Evolutionary conservation across 2,113 vertebrate genomes (phyloP), one percentile per base, ranked within the genome.

Genomic region (Rhinopomastus cyanomelas): DNA sequence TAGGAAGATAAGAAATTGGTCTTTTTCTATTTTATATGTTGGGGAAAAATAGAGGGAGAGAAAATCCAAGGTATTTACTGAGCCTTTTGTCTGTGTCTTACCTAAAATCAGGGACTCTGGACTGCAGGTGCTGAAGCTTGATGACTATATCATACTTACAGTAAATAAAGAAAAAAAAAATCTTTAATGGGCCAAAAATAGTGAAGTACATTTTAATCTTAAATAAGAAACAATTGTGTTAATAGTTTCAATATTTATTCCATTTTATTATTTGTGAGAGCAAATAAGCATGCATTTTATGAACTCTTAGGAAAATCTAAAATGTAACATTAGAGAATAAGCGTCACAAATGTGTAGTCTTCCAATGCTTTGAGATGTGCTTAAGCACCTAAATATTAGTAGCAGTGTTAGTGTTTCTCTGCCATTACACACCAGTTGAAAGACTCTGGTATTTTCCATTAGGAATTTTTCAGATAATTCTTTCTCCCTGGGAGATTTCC

Each of bases 1-100:
- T 53, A 81, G 69, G 62, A 81, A 94, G 89, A 91, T 95, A 94
- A 89, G 88, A 94, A 95, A 95, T 81, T 88, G 64, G n/a, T 65
- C 16, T 68, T 91, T 69, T 57, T 95, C 57, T 14, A 1, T 93
- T 94, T 96, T 75, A 62, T 89, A 68, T 32, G 17, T 57, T 16
- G 12, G 39, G 57, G 26, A 78, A 92, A 94, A 81, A 60, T 2
- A 57, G 53, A 64, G 87, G 21, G 29, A 68, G 6, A 32, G 64
- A 71, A 83, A 81, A 85, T 16, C 80, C 57, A 25, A 85, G 17
- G 42, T 69, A 75, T 90, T 94, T 91, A 87, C 72, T 27, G 81
- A 78, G 39, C 15, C 57, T 91, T 78, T 92, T 92, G 65, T 94
- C 30, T 83, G 25, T 65, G 49, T 81, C 57, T 78, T 30, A 72